These are phyloP conservation scores for Dryas iulia DNA, from an alignment of 1,140 invertebrate species.

Conservation along the genomic window DNA sequence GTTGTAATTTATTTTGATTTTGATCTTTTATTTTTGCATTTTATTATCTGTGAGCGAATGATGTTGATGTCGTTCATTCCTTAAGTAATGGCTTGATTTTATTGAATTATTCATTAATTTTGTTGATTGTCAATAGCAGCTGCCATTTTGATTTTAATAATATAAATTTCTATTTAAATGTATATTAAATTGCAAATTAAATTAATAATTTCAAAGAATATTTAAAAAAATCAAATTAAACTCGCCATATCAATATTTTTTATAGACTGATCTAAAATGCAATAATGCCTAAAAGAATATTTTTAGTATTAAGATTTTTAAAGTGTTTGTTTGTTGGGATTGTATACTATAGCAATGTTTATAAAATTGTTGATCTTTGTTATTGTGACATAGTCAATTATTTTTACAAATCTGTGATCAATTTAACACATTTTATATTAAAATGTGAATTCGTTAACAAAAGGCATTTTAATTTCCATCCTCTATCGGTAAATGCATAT, in stretches of 20 bases:
- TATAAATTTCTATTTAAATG: neutral
- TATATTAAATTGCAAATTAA: neutral
- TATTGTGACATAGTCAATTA: conserved; percentile 37
- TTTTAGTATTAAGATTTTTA: neutral
- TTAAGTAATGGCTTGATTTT: neutral
- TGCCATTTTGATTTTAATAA: neutral
- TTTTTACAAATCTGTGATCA: conserved; percentile 59
- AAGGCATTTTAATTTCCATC: conserved; percentile 61
- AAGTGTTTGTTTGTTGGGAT: neutral
- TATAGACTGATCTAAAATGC: conserved; percentile 17
- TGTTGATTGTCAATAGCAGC: neutral
- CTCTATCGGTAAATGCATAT: conserved; percentile 29
- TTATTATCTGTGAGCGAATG: neutral
- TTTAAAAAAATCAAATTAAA: neutral
- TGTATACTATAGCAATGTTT: neutral
- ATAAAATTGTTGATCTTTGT: conserved; percentile 34
- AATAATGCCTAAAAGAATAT: neutral
- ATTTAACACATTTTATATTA: conserved; percentile 73
- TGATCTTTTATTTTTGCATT: conserved; percentile 4
- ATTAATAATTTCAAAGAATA: neutral
- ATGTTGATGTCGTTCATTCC: neutral
- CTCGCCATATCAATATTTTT: conserved; percentile 8
- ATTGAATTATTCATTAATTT: too few species aligned
- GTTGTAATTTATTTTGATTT: conserved; percentile 17
- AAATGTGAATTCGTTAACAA: conserved; percentile 62